These are phyloP conservation scores for Acanthosepion pharaonis DNA, from an alignment of 2,888 invertebrate species.

Conservation along the genomic window DNA sequence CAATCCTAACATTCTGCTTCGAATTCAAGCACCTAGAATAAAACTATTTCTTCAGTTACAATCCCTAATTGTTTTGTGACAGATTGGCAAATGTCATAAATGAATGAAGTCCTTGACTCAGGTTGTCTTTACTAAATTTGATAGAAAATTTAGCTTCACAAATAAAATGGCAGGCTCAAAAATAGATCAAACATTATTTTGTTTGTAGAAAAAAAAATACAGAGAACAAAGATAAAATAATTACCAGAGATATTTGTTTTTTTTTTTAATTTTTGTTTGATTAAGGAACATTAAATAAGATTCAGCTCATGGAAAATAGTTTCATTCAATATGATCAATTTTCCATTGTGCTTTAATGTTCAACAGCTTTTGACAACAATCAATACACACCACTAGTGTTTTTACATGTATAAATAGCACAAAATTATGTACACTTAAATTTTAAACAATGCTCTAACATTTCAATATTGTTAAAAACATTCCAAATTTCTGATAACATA, in stretches of 20 bases:
- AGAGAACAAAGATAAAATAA: neutral
- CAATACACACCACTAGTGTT: too few relatives aligned
- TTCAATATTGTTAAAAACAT: too few relatives aligned
- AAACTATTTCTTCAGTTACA: neutral
- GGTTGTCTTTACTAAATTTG: neutral
- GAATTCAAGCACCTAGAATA: neutral
- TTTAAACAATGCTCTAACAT: too few relatives aligned
- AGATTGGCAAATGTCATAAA: neutral
- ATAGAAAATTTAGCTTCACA: neutral
- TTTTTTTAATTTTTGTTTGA: neutral
- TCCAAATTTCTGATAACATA: too few relatives aligned
- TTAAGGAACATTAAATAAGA: neutral
- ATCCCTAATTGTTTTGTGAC: neutral
- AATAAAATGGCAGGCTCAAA: neutral
- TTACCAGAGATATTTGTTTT: neutral
- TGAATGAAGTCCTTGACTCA: neutral
- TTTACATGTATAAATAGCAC: too few relatives aligned
- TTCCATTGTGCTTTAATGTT: neutral
- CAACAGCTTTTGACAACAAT: neutral
- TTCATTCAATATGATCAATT: neutral
- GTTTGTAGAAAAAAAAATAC: neutral
- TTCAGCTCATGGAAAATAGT: neutral
- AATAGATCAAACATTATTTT: conserved; percentile 1
- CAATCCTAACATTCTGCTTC: neutral
- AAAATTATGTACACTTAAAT: too few relatives aligned